These are phyloP conservation scores for Gastrophysa polygoni DNA, from an alignment of 2,888 invertebrate species.

Conservation along the genomic window DNA sequence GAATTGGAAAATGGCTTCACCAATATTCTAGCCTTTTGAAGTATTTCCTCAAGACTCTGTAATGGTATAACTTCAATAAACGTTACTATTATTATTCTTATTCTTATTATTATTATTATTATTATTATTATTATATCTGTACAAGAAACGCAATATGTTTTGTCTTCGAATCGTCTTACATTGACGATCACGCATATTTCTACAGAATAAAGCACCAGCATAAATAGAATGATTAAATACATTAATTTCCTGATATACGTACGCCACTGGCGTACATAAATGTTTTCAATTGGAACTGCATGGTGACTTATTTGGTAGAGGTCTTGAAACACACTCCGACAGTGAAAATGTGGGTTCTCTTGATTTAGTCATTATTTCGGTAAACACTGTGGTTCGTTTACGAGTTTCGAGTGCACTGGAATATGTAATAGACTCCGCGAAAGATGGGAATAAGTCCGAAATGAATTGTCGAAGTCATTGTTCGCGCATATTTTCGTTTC, in stretches of 20 bases:
- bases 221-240: too few species aligned
- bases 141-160: too few species aligned
- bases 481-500: background rate
- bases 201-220: too few species aligned
- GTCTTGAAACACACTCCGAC: slow-evolving; percentile 36
- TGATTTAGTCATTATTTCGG: slow-evolving; percentile 13
- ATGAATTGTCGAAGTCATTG: background rate
- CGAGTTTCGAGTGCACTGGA: slow-evolving; percentile 32
- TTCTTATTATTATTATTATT: too few species aligned
- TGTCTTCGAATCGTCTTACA: too few species aligned
- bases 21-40: too few species aligned
- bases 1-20: too few species aligned
- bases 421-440: slow-evolving; percentile 20
- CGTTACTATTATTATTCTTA: too few species aligned
- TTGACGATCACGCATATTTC: too few species aligned
- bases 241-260: background rate
- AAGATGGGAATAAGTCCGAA: slow-evolving; percentile 16
- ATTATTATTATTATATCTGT: too few species aligned
- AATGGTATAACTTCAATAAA: too few species aligned
- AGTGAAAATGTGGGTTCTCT: slow-evolving; percentile 26
- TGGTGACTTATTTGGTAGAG: slow-evolving; percentile 40
- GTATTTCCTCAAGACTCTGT: too few species aligned
- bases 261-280: slow-evolving; percentile 45
- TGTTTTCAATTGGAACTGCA: slow-evolving; percentile 51
- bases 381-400: slow-evolving; percentile 29